Conservation (phyloP, 2,113 vertebrate genomes). For the Chloropsis cyanopogon region DNA sequence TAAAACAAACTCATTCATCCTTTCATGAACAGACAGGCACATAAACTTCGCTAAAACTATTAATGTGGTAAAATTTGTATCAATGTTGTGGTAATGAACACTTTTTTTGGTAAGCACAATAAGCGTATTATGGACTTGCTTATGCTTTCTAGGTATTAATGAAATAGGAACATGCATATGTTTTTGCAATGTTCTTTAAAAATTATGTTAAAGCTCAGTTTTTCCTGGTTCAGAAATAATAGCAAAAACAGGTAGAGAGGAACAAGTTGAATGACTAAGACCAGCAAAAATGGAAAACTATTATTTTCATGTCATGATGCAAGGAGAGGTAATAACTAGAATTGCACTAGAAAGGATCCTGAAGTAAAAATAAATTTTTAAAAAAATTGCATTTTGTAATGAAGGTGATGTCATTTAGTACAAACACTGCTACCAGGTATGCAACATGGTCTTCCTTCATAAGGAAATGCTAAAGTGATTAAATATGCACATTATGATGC, state of each 20-base stretch:
- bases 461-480: not conserved
- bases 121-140: not conserved
- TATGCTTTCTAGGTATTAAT: not conserved
- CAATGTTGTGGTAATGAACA: not conserved
- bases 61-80: not conserved
- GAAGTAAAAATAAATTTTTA: not conserved
- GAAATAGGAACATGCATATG: not conserved
- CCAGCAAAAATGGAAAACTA: not conserved
- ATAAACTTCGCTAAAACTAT: not conserved
- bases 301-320: not conserved
- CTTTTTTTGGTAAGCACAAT: not conserved
- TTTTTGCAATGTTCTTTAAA: not conserved
- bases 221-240: not conserved
- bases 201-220: not conserved
- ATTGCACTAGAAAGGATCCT: not conserved
- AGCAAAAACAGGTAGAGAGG: not conserved
- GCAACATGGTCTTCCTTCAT: not conserved
- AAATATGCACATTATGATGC: not conserved
- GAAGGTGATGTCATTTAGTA: not conserved
- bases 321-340: fast-evolving
- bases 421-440: not conserved
- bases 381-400: not conserved
- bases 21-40: not conserved
- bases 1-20: not conserved
- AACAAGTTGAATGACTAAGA: not conserved